A percentile compares a stretch with the other conserved stretches of the same genome.
phyloP scores from a whole-genome alignment of 2,888 invertebrate genomes.

The Papilio gigon region DNA sequence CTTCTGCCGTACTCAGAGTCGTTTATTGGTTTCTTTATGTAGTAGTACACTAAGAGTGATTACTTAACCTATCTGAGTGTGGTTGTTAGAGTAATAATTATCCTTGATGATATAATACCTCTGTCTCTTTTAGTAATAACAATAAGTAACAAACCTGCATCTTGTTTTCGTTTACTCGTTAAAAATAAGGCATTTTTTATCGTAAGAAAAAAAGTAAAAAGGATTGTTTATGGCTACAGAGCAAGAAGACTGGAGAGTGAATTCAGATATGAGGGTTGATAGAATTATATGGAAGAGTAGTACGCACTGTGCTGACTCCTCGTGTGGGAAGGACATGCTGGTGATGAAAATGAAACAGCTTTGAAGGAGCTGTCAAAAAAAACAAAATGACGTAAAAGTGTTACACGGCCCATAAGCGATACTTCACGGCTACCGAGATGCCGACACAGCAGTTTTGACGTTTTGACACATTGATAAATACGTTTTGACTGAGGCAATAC shows the following conservation, averaged over 20 bases:
- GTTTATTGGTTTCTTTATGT: not conserved
- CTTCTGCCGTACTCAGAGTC: not conserved
- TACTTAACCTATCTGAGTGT: not conserved
- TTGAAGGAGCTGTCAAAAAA: constrained; percentile 1
- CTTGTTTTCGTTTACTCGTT: not conserved
- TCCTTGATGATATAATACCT: not conserved
- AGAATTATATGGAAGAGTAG: too few species aligned
- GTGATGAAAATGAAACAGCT: too few species aligned
- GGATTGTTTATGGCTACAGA: too few species aligned
- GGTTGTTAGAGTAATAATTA: not conserved
- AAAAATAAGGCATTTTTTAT: too few species aligned
- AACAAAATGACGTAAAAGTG: constrained; percentile 11
- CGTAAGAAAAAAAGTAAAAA: too few species aligned
- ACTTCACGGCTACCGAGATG: constrained; percentile 18
- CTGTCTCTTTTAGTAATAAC: not conserved
- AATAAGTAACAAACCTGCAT: not conserved
- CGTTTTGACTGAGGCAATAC: constrained; percentile 35
- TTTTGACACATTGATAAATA: constrained; percentile 51
- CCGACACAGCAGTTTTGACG: constrained; percentile 41
- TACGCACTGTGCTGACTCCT: too few species aligned
- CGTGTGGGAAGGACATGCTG: too few species aligned
- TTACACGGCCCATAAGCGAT: not conserved
- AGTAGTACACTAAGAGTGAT: not conserved
- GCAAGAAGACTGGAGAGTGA: too few species aligned
- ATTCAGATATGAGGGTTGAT: too few species aligned